Base-by-base conservation (phyloP, 2,888 invertebrate genomes). In the Endotricha flammealis region DNA sequence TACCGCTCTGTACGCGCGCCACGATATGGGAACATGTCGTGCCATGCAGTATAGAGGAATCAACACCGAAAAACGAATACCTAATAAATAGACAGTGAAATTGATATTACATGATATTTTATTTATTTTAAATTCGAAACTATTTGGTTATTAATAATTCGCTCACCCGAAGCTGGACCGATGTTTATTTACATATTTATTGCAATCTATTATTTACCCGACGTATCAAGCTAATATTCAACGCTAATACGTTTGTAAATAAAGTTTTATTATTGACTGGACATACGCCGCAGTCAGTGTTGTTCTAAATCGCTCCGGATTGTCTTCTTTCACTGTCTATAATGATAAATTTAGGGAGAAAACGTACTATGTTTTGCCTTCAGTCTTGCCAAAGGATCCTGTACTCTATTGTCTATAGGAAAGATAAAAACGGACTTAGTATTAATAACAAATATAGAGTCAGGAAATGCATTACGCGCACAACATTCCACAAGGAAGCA, bases 71-170 rank as follows among this genome's bases (percentile, higher is more conserved):
- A n/a, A 83, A 80, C 67, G 72, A 76, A 78, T 72, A 66, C 52
- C 78, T 82, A 81, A 76, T 78, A 78, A 79, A 82, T 83, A 86
- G 85, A 86, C 85, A 86, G 85, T 83, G 85, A 86, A 82, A 79
- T 81, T 80, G 83, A 80, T 85, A 82, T 78, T 76, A 83, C 63
- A 76, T 77, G 79, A 79, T 79, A 79, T 78, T 66, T 34, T 44
- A 38, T 46, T 42, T 36, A 40, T 75, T n/a, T n/a, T 83, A 79
- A 82, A 85, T 85, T 85, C 80, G 80, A 80, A 82, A 76, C 80
- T 80, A 80, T 77, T n/a, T 70, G 78, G 70, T 69, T 66, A 70
- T 64, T 61, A 60, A 55, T 57, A 73, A 67, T 69, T 72, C 63
- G 67, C 67, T 66, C 58, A 69, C 69, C 71, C 73, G 70, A 74